These are phyloP conservation scores for Steinernema carpocapsae DNA, from an alignment of 2,888 invertebrate species.

Conservation along the genomic window DNA sequence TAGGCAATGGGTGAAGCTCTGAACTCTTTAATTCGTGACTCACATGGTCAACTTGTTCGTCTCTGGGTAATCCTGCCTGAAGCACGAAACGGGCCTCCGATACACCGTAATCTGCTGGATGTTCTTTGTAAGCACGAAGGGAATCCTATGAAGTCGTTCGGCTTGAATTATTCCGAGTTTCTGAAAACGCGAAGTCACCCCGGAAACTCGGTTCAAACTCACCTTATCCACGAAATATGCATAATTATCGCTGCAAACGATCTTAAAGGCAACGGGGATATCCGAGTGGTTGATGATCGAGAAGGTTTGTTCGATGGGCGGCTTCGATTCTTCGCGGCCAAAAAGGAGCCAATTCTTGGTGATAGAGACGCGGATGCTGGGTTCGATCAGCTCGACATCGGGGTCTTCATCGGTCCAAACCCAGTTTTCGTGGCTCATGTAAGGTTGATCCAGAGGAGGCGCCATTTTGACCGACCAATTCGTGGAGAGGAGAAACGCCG, in stretches of 20 bases:
- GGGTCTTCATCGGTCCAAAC: slow-evolving; percentile 47
- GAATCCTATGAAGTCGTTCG: slow-evolving; percentile 14
- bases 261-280: slow-evolving; percentile 51
- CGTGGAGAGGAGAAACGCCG: too few species aligned
- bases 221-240: slow-evolving; percentile 51
- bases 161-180: slow-evolving; percentile 30
- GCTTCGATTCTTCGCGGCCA: slow-evolving; percentile 33
- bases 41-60: not conserved
- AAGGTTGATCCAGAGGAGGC: too few species aligned
- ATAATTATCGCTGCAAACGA: slow-evolving; percentile 51
- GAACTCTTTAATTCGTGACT: not conserved
- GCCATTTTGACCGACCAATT: too few species aligned
- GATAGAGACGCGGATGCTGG: slow-evolving; percentile 46
- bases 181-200: too few species aligned
- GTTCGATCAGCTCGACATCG: slow-evolving; percentile 50
- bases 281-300: slow-evolving; percentile 49
- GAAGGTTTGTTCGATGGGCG: slow-evolving; percentile 44
- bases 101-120: slow-evolving; percentile 41
- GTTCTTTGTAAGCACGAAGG: slow-evolving; percentile 18
- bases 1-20: not conserved
- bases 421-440: slow-evolving; percentile 42
- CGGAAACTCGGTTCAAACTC: too few species aligned
- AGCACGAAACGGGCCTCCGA: slow-evolving; percentile 44
- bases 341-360: slow-evolving; percentile 38
- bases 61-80: slow-evolving; percentile 22